These are phyloP conservation scores for Indicator indicator DNA, from an alignment of 2,113 vertebrate genomes.

Conservation along the genomic window DNA sequence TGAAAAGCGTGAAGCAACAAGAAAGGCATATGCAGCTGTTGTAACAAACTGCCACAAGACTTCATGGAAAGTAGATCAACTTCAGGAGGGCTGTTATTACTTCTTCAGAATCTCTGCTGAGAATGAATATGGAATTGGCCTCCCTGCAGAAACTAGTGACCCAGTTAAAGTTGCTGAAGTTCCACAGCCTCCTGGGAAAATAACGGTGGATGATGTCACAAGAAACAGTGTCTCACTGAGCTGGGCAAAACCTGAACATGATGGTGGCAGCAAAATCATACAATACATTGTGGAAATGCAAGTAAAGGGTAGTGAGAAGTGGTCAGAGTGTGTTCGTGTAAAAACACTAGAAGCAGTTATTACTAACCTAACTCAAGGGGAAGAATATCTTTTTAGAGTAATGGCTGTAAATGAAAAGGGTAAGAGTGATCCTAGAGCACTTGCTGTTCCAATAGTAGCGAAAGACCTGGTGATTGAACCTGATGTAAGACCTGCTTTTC, in stretches of 20 bases:
- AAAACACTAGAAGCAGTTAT: conserved; percentile 91
- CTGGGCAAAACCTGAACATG: conserved; percentile 96
- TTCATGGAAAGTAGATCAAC: conserved; percentile 91
- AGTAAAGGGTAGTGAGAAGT: conserved; percentile 92
- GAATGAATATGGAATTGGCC: conserved; percentile 92
- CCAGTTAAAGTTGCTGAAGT: conserved; percentile 96
- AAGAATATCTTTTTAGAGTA: conserved; percentile 95
- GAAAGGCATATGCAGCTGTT: conserved; percentile 94
- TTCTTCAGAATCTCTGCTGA: conserved; percentile 95
- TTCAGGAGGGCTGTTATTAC: conserved; percentile 96
- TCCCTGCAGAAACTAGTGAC: conserved; percentile 88
- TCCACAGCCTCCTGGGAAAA: conserved; percentile 92
- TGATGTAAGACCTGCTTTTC: conserved; percentile 91
- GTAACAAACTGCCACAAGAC: conserved; percentile 94
- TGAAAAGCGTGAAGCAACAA: conserved; percentile 97
- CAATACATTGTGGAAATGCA: conserved; percentile 96
- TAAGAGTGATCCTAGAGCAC: conserved; percentile 92
- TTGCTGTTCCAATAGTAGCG: conserved; percentile 90
- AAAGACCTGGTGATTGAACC: conserved; percentile 96
- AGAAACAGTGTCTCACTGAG: conserved; percentile 92
- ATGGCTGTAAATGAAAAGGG: conserved; percentile 97
- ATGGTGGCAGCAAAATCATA: conserved; percentile 95
- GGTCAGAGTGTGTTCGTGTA: conserved; percentile 90
- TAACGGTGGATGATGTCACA: conserved; percentile 93
- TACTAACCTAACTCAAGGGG: conserved; percentile 89